Evolutionary conservation across 2,797 vertebrate species (phyloP).

Genomic region (Cyclura pinguis): DNA sequence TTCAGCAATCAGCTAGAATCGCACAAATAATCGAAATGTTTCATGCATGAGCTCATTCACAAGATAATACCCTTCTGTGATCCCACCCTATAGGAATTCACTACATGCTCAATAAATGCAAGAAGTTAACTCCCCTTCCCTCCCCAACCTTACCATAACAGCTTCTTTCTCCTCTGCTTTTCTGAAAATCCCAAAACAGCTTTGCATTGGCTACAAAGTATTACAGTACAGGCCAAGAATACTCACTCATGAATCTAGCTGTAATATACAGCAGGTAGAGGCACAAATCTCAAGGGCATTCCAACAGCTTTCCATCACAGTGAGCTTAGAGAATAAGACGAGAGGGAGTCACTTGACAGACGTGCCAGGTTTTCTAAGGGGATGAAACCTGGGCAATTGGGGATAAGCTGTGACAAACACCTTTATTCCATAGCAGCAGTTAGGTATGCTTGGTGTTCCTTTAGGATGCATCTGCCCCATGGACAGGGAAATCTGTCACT

Average conservation of each 20-base stretch:
- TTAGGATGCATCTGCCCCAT: not conserved
- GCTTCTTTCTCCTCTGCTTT: constrained; percentile 23
- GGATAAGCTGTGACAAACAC: not conserved
- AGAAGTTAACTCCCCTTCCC: constrained; percentile 37
- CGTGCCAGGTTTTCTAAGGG: accelerated
- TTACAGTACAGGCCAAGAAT: not conserved
- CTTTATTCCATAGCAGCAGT: not conserved
- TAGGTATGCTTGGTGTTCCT: not conserved
- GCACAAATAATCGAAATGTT: constrained; percentile 76
- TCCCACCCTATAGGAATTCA: constrained; percentile 71
- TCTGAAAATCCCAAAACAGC: not conserved
- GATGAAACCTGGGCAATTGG: not conserved
- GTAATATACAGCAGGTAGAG: accelerated
- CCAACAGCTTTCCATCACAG: accelerated
- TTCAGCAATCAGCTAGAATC: constrained; percentile 78
- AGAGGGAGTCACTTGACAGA: not conserved
- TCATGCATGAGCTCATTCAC: constrained; percentile 72
- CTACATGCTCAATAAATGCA: not conserved
- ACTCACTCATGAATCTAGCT: accelerated
- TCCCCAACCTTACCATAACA: not conserved
- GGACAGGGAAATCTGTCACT: not conserved
- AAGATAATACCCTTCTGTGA: constrained; percentile 73
- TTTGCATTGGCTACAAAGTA: constrained; percentile 5
- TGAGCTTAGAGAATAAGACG: not conserved
- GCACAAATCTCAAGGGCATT: not conserved